Base-by-base conservation (phyloP, 2,888 invertebrate species). In the Koerneria pararmatus region DNA sequence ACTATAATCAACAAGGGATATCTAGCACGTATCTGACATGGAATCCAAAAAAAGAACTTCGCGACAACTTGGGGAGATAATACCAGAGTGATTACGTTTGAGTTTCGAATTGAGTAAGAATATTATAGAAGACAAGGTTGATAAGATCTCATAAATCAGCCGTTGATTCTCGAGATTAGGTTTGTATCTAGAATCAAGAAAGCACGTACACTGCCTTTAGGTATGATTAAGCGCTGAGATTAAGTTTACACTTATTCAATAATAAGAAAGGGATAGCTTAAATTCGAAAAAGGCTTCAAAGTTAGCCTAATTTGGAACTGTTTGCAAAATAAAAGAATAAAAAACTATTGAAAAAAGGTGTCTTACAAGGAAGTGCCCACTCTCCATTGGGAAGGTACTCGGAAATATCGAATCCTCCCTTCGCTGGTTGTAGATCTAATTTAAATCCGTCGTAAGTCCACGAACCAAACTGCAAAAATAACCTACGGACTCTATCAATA, bases 361-460 rank as follows among this genome's bases (percentile, higher is more conserved):
- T 61, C 72, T 71, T 19, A 80, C 80, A 65, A 51, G 80, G 80
- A 41, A 82, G 64, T 11, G 80, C 80, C 82, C 82, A 82, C 69
- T 82, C 81, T 31, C 82, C 82, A 62, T 82, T 82, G n/a, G 78
- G 73, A 35, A 82, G 67, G 67, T 82, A 82, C 62, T 82, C 82
- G 19, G 76, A 75, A 61, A 79, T 82, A 69, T 82, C 82, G 67
- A 82, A 79, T 27, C 82, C 82, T 86, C 79, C 80, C 67, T 78
- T 71, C 3, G 78, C 76, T 19, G 79, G 79, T 67, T 79, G 78
- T 84, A 98, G 89, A 87, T 98, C 95, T 87, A 98, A 88, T 91
- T 80, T 81, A 51, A 80, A 78, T 4, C 95, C 95, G 86, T 94
- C 93, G 86, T 97, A 95, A 76, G 97, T 95, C 98, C 98, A 98